A percentile compares a stretch with the other conserved stretches of the same genome.
phyloP scores from a whole-genome alignment of 2,797 vertebrate genomes.

The Acropternis orthonyx region DNA sequence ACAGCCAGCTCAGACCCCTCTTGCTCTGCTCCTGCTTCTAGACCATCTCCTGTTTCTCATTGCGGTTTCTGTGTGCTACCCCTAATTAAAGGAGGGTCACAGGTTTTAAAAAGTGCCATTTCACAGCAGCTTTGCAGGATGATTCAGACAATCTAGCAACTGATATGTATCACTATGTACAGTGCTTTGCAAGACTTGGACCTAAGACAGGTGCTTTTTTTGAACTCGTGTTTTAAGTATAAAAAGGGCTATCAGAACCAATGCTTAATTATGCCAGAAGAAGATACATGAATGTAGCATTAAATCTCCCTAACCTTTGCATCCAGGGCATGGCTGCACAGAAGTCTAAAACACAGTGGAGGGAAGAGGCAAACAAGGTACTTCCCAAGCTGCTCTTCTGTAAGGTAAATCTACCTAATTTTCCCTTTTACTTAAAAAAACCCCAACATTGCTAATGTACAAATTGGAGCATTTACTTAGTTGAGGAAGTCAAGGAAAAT shows the following conservation, averaged over 20 bases:
- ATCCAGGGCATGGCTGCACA: neutral
- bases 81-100: neutral
- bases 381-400: neutral
- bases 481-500: neutral
- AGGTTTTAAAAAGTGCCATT: neutral
- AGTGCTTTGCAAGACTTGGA: neutral
- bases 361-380: neutral
- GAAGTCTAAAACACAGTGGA: neutral
- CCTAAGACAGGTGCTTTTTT: neutral
- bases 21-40: neutral
- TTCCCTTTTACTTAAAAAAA: neutral
- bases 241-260: neutral
- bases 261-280: neutral
- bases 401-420: neutral
- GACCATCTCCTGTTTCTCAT: neutral
- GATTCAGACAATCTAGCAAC: neutral
- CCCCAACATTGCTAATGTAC: neutral
- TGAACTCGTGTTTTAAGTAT: neutral
- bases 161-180: rapidly evolving
- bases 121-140: neutral
- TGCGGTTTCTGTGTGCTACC: neutral
- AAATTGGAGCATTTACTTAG: neutral
- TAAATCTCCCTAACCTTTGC: neutral
- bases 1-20: neutral
- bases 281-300: neutral